Evolutionary conservation across 2,113 vertebrate genomes (phyloP), one percentile per base, ranked within the genome.

Genomic region (Emydura subglobosa): DNA sequence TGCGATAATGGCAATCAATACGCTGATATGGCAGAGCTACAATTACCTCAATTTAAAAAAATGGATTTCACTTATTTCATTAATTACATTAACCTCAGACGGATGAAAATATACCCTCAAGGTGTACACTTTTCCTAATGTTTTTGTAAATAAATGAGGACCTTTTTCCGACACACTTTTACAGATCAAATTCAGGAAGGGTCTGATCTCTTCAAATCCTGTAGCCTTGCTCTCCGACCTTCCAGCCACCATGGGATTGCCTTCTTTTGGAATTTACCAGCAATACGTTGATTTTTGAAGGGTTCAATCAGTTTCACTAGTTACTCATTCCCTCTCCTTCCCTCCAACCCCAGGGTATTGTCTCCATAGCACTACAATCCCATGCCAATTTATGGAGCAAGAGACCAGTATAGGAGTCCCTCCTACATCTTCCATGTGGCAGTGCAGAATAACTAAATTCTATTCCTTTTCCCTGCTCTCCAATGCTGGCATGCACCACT

Each of bases 271-370:
- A 87, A 87, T 93, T 94, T 19, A 83, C 65, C 7, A 31, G 86
- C 44, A 0, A 0, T 0, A 0, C 80, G n/a, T 88, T 89, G 95
- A 47, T 85, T 86, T 86, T 83, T 68, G 85, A n/a, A 16, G 65
- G 89, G 57, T 80, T 85, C 84, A 89, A 55, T 81, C 57, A 0
- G 1, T 86, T 53, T 84, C 85, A 81, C 84, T 57, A 57, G 25
- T 79, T 82, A 49, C 54, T 90, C 50, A 24, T 90, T 96, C 88
- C 74, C 13, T 81, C 57, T 87, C 27, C 76, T 88, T 79, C 84
- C 5, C 88, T 55, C 54, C 76, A 0, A 0, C 42, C 80, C 83
- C 0, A 0, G 68, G 93, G 59, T 21, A 78, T 61, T 79, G 39
- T 10, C 59, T 89, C 87, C 0, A 0, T 84, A 89, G 92, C 53